Base-by-base conservation (phyloP, 2,888 invertebrate genomes). In the Chrysolina haemoptera region DNA sequence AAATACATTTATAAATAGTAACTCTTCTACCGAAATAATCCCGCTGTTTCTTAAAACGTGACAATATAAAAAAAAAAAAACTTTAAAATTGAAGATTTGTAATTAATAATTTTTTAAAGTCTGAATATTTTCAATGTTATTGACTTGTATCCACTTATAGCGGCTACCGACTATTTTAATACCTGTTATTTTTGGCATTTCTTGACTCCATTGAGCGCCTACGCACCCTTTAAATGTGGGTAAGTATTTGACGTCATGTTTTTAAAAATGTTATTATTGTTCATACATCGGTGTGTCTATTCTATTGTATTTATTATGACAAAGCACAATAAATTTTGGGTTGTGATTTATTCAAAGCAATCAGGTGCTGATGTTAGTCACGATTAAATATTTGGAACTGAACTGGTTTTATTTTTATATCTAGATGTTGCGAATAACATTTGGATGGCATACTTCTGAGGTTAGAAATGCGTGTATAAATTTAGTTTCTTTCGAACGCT, bases 351-450 rank as follows among this genome's bases (percentile, higher is more conserved):
- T n/a, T 9, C 27, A 59, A 27, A 27, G 1, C 27, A 16, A 50
- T 16, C 18, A 59, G 59, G n/a, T 59, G 20, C 53, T 20, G 20
- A 53, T 53, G 20, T 53, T 14, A 27, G 22, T 22, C 55, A 22
- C 9, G 16, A 22, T 22, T 22, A 27, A 14, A n/a, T 27, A 27
- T 59, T 59, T 59, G 59, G 27, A 12, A 35, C 27, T 16, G 59
- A 35, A 35, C 14, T 35, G 5, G 59, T 59, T 59, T 59, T 59
- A 27, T 59, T 59, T 59, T 59, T 59, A 59, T n/a, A 35, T 35
- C 59, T 59, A 16, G 59, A 35, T 59, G 35, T 59, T 59, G 27
- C 35, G 1, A n/a, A n/a, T n/a, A 59, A n/a, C 59, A 27, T 59
- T 2, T 12, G 35, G 59, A n/a, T 14, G 1, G 35, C 22, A 59